Evolutionary conservation across 2,888 invertebrate genomes (phyloP), one percentile per base, ranked within the genome.

Genomic region (Spodoptera exigua): DNA sequence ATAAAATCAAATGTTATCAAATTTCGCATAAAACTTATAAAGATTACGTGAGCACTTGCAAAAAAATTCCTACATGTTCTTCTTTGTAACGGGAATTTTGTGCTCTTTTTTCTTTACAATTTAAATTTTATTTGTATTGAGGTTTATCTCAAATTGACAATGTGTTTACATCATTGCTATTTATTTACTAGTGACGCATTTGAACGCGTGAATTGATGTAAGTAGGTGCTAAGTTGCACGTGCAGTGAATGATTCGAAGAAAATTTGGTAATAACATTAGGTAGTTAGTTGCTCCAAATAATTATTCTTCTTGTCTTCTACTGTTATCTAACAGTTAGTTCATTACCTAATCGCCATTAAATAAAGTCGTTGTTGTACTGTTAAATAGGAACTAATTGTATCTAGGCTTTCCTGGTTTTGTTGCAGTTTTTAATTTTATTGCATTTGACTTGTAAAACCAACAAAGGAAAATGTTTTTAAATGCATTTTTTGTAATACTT

Each of bases 31-130:
- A 59, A 27, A 63, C 45, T 40, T 27, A 46, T 16, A 52, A 46
- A 56, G 49, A 69, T 69, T 48, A 55, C 18, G 18, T 43, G 55
- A 48, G 47, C 48, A 72, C 57, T 63, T 54, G 43, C 45, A 61
- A 40, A 53, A 63, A 7, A 35, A n/a, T n/a, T n/a, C n/a, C n/a
- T n/a, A n/a, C n/a, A n/a, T n/a, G n/a, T 62, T 37, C 21, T 35
- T 51, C 21, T 37, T 18, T 53, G 43, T 63, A 73, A 73, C 76
- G 73, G 70, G 70, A 61, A 53, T n/a, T 16, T 16, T 45, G 34
- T 17, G 27, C 27, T 21, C 40, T 35, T 17, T 18, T 49, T 59
- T 53, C 3, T 17, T 57, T 51, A 37, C 16, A 60, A 46, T 51
- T 52, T 35, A 51, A 27, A 56, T 64, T 61, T 49, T 63, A 56